Evolutionary conservation across 2,113 vertebrate species (phyloP).

Genomic region (Diglossa brunneiventris): DNA sequence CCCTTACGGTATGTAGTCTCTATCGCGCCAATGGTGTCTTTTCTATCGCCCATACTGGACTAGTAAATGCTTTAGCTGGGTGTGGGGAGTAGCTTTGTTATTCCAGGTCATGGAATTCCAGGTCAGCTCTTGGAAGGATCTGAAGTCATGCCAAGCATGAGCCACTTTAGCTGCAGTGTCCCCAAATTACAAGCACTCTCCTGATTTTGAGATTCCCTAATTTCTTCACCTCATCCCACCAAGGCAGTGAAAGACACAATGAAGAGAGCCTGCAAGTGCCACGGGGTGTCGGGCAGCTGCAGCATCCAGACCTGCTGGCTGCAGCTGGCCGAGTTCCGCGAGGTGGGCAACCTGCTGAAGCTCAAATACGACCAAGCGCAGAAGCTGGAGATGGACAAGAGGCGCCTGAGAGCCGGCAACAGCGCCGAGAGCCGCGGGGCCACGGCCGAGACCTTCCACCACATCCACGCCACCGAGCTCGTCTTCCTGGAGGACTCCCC

Average conservation of each 20-base stretch:
- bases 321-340: constrained; percentile 89
- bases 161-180: not conserved
- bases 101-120: no score
- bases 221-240: not conserved
- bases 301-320: constrained; percentile 96
- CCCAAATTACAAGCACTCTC: not conserved
- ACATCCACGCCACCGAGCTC: constrained; percentile 81
- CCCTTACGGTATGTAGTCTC: no score
- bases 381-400: constrained; percentile 93
- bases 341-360: constrained; percentile 89
- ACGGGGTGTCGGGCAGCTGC: constrained; percentile 96
- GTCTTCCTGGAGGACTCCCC: constrained; percentile 93
- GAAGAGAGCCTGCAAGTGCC: constrained; percentile 92
- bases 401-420: constrained; percentile 81
- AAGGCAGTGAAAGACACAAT: constrained; percentile 89
- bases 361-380: constrained; percentile 85
- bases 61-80: no score
- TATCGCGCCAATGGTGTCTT: no score
- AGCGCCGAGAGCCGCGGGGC: constrained; percentile 85
- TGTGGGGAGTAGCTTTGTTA: no score
- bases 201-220: not conserved
- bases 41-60: no score
- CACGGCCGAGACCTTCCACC: constrained; percentile 77
- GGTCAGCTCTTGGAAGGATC: not conserved
- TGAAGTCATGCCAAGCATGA: accelerated